Percentiles rank a stretch among this genome's conserved stretches.
phyloP scores from a whole-genome alignment of 2,888 invertebrate genomes.

The Parascotia fuliginaria region DNA sequence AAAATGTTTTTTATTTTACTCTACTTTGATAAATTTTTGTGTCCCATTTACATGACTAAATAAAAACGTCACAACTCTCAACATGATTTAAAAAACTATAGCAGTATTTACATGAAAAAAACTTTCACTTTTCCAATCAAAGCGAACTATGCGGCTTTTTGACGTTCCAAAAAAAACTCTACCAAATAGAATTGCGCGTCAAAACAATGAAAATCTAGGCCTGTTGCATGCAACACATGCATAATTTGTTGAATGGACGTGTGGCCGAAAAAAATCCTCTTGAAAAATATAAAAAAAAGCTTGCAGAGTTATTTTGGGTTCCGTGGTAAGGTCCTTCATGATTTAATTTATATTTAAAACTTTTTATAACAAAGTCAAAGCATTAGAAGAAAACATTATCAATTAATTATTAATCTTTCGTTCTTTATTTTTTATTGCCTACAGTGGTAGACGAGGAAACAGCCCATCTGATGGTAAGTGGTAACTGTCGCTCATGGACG shows the following conservation, averaged over 20 bases:
- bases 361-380: too few species aligned
- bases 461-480: too few species aligned
- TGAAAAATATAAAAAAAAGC: constrained; percentile 49
- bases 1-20: too few species aligned
- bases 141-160: constrained; percentile 36
- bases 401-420: too few species aligned
- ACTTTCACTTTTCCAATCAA: constrained; percentile 37
- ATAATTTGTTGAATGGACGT: constrained; percentile 32
- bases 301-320: constrained; percentile 23
- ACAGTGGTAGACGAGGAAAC: too few species aligned
- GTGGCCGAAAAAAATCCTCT: constrained; percentile 53
- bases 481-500: too few species aligned
- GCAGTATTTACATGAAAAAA: constrained; percentile 10
- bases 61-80: background rate
- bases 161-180: constrained; percentile 33
- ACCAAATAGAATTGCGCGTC: constrained; percentile 37
- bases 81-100: background rate
- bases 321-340: background rate
- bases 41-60: too few species aligned
- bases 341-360: too few species aligned
- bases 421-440: too few species aligned
- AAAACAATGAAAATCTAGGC: constrained; percentile 44
- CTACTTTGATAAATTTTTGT: too few species aligned
- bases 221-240: constrained; percentile 32
- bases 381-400: too few species aligned